Conservation (phyloP, 2,797 vertebrate genomes). For the Lemur catta region DNA sequence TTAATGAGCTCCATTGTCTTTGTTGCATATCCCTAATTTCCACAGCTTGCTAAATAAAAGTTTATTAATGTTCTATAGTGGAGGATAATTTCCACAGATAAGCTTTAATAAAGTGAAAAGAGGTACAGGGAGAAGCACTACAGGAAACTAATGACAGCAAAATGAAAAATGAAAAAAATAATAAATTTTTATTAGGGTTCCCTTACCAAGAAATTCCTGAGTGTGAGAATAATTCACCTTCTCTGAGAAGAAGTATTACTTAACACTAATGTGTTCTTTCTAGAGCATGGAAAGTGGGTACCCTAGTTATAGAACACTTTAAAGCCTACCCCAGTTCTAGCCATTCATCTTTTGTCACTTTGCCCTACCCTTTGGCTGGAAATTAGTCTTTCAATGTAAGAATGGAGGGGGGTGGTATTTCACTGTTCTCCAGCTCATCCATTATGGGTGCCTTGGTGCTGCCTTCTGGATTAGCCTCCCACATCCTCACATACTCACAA, state of each 20-base stretch:
- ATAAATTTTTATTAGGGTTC: constrained; percentile 63
- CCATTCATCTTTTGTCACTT: background rate
- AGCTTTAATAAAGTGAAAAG: constrained; percentile 75
- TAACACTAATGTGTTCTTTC: background rate
- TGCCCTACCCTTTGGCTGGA: background rate
- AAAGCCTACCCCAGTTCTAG: background rate
- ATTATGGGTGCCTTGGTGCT: background rate
- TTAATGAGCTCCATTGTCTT: constrained; percentile 79
- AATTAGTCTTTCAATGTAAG: background rate
- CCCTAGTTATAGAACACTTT: background rate
- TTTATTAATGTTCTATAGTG: constrained; percentile 80
- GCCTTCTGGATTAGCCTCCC: background rate
- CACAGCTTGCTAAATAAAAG: constrained; percentile 78
- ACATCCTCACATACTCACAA: background rate
- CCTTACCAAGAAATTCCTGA: constrained; percentile 42
- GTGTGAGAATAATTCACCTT: constrained; percentile 29
- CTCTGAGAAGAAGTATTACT: constrained; percentile 10
- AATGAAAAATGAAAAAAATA: constrained; percentile 80
- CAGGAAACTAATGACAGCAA: constrained; percentile 79
- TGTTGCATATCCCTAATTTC: constrained; percentile 57
- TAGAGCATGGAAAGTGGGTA: background rate
- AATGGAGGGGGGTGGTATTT: background rate
- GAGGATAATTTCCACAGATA: constrained; percentile 75
- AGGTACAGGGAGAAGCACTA: constrained; percentile 49
- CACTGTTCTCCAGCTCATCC: background rate